These are phyloP conservation scores for Sinodicranocentrus sp. DNA, from an alignment of 2,888 invertebrate species.

Conservation along the genomic window DNA sequence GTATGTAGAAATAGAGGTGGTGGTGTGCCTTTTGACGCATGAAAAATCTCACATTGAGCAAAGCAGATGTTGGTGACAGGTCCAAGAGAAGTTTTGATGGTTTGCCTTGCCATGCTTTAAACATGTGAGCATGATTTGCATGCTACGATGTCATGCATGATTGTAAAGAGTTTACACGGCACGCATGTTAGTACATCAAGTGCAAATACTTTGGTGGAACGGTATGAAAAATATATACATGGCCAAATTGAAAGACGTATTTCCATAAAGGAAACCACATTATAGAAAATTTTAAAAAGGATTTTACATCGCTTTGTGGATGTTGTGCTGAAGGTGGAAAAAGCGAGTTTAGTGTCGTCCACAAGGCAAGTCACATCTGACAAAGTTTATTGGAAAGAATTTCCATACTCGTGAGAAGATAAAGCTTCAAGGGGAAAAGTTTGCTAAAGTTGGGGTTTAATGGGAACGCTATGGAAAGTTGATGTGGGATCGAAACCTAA, in stretches of 20 bases:
- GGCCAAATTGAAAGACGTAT: no score
- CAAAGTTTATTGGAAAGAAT: constrained; percentile 17
- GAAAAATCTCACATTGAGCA: not conserved
- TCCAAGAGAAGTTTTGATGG: not conserved
- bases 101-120: not conserved
- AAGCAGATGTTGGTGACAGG: constrained; percentile 36
- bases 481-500: constrained; percentile 44
- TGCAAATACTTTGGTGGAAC: no score
- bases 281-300: no score
- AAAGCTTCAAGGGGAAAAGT: constrained; percentile 19
- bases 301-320: no score
- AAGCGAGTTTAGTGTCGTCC: no score
- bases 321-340: no score
- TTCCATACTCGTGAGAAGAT: constrained; percentile 1
- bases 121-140: not conserved
- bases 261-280: no score
- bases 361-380: constrained; percentile 4
- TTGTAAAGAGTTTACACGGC: not conserved
- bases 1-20: no score
- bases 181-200: no score
- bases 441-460: not conserved
- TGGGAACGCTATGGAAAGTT: constrained; percentile 29
- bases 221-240: no score
- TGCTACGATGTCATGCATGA: not conserved
- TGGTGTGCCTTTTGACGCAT: no score